Evolutionary conservation across 1,140 invertebrate species (phyloP), one percentile per base, ranked within the genome.

Genomic region (Ostrea denselamellosa): DNA sequence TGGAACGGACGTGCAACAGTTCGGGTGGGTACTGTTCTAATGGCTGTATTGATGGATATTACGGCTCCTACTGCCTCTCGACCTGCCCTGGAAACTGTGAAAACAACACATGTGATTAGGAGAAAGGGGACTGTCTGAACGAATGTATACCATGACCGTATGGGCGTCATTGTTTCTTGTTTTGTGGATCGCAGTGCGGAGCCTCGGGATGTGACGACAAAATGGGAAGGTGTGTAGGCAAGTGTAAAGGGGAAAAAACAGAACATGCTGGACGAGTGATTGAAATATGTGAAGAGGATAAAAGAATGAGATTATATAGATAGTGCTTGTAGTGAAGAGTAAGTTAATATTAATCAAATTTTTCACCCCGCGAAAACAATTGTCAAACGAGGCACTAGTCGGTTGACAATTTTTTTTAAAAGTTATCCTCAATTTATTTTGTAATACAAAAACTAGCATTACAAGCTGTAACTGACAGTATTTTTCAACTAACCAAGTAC

Each of bases 11-110:
- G n/a, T 85, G 85, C 51, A 56, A 71, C 9, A 53, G 62, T 19
- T 52, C 68, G 22, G 34, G 62, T 52, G 85, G 85, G 7, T 9
- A 8, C 17, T 85, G 85, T 85, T 58, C 25, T 7, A 52, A 71
- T 71, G 85, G 85, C 19, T 85, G 85, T 85, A 56, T 17, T 8
- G 3, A 51, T 8, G 85, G 44, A 0, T 51, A 56, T 12, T 85
- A 77, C 68, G 25, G 68, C 7, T 0, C 68, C 2, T 34, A 28
- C 25, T 77, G 68, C 28, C 68, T 28, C 10, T 10, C 12, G 10
- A 14, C 10, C 14, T 77, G 68, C 28, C 25, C 68, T 14, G 0
- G 28, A 0, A 77, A 77, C 14, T 77, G 68, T 34, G 25, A 34
- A 34, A 77, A 77, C 25, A 77, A 34, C 12, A 44, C 68, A 12